Percentiles rank a stretch among this genome's conserved stretches.
phyloP scores from a whole-genome alignment of 1,140 invertebrate species.

The Pseudoatta argentina region DNA sequence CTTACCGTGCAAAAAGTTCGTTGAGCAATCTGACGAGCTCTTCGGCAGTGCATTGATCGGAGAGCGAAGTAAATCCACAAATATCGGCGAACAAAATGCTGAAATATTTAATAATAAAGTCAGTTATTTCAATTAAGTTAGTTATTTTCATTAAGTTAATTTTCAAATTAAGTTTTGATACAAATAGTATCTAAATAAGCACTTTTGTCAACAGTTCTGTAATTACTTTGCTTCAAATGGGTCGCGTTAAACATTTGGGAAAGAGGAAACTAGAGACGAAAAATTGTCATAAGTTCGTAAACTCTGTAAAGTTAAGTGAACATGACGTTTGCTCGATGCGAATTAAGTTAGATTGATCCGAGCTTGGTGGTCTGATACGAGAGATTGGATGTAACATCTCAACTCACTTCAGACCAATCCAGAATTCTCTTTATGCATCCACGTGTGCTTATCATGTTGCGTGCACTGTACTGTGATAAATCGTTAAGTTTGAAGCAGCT shows the following conservation, averaged over 20 bases:
- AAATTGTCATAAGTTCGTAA: conserved; percentile 36
- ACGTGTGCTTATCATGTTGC: conserved; percentile 15
- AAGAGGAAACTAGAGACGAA: conserved; percentile 9
- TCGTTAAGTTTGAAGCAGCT: conserved; percentile 12
- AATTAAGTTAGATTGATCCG: conserved; percentile 52
- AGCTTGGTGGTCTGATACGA: conserved; percentile 12
- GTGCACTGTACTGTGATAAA: conserved; percentile 8
- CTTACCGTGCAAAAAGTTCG: conserved; percentile 97
- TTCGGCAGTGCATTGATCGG: conserved; percentile 98
- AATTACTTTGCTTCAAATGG: conserved; percentile 7
- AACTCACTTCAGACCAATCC: conserved; percentile 9
- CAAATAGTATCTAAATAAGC: background rate
- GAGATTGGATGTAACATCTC: conserved; percentile 34
- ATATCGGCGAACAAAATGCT: conserved; percentile 99
- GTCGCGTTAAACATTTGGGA: background rate
- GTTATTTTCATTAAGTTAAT: conserved; percentile 9
- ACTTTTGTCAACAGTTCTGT: background rate
- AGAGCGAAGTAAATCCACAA: conserved; percentile 98
- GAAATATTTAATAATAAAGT: conserved; percentile 79
- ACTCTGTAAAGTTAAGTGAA: conserved; percentile 56
- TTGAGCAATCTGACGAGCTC: conserved; percentile 97
- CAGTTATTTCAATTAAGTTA: background rate
- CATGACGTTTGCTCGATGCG: conserved; percentile 35
- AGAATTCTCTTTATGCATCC: conserved; percentile 42
- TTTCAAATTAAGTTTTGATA: background rate